These are phyloP conservation scores for Zaprionus vittiger DNA, from an alignment of 1,140 invertebrate species.

Conservation along the genomic window DNA sequence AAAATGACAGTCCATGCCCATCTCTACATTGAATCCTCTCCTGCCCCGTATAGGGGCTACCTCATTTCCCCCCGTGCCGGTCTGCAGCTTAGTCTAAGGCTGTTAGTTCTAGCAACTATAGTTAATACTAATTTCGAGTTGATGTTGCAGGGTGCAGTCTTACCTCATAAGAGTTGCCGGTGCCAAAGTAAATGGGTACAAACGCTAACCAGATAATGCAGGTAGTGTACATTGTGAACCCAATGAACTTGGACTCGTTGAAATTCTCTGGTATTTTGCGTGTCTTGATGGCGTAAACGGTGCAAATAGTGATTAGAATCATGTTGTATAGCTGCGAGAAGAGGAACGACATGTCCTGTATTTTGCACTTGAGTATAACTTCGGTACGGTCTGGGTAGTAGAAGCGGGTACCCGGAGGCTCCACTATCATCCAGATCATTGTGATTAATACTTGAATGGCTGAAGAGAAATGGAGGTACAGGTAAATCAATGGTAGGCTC, in stretches of 20 bases:
- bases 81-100: too few relatives aligned
- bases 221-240: conserved; percentile 95
- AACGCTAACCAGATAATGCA: conserved; percentile 96
- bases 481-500: not conserved
- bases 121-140: too few relatives aligned
- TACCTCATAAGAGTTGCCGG: conserved; percentile 86
- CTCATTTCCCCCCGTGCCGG: too few relatives aligned
- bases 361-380: conserved; percentile 89
- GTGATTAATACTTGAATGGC: conserved; percentile 90
- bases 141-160: not conserved
- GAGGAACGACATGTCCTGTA: conserved; percentile 88
- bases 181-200: conserved; percentile 93
- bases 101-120: too few relatives aligned
- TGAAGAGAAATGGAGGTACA: not conserved
- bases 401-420: conserved; percentile 88
- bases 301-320: conserved; percentile 91
- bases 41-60: too few relatives aligned
- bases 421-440: conserved; percentile 88
- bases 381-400: conserved; percentile 86
- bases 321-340: conserved; percentile 92
- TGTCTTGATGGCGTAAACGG: conserved; percentile 94
- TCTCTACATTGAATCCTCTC: too few relatives aligned
- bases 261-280: conserved; percentile 95
- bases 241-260: conserved; percentile 94
- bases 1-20: too few relatives aligned